Percentiles rank a stretch among this genome's conserved stretches.
Conservation (phyloP, 1,140 invertebrate genomes). For the Papilio xuthus region DNA sequence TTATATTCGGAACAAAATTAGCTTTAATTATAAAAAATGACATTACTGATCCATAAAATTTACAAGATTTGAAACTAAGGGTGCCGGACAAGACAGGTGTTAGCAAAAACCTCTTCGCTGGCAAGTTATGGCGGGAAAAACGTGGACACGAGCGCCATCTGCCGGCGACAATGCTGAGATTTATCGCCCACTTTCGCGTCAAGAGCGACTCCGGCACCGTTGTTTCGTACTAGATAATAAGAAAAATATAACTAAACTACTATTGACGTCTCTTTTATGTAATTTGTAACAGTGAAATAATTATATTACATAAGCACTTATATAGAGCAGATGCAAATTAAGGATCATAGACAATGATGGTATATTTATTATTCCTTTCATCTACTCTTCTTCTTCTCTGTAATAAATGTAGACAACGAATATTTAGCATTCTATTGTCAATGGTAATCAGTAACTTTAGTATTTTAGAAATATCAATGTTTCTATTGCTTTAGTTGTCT, state of each 20-base stretch:
- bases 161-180: conserved; percentile 64
- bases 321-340: no score
- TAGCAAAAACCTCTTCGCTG: conserved; percentile 58
- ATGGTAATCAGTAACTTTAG: no score
- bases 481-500: no score
- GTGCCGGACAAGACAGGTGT: conserved; percentile 49
- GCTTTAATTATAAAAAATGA: not conserved
- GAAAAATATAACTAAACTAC: not conserved
- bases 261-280: not conserved
- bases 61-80: conserved; percentile 21
- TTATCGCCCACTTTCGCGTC: conserved; percentile 57
- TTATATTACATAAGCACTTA: not conserved
- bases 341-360: no score
- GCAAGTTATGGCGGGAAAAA: conserved; percentile 64
- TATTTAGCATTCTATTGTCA: no score
- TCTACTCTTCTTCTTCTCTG: no score
- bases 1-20: not conserved
- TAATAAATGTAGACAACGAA: no score
- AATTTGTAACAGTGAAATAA: not conserved
- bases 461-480: no score
- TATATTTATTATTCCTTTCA: no score
- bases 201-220: conserved; percentile 10
- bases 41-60: not conserved
- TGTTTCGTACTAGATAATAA: conserved; percentile 26
- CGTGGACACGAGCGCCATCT: conserved; percentile 62